phyloP scores from a whole-genome alignment of 2,888 invertebrate species.

The Eupithecia centaureata region DNA sequence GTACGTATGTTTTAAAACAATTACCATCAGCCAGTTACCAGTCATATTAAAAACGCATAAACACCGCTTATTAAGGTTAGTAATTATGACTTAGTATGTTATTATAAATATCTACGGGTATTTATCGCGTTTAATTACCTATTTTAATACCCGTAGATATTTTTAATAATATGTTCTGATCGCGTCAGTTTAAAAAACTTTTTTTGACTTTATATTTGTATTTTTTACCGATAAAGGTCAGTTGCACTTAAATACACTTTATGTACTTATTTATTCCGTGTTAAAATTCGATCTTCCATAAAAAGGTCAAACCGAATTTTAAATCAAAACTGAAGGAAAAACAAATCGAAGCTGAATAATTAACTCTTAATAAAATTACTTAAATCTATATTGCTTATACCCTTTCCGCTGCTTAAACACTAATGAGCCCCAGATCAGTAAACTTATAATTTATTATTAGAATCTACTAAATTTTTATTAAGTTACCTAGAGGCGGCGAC shows the following conservation, averaged over 20 bases:
- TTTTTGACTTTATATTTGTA: too few species aligned
- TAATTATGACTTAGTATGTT: too few species aligned
- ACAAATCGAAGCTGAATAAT: neutral
- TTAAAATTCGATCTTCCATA: neutral
- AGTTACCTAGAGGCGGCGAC: neutral
- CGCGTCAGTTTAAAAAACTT: too few species aligned
- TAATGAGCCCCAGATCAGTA: neutral
- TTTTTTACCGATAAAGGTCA: neutral
- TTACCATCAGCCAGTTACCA: neutral
- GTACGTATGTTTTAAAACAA: neutral
- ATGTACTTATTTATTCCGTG: neutral
- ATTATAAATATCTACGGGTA: too few species aligned
- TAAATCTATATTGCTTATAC: neutral
- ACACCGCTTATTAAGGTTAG: neutral
- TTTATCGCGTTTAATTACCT: too few species aligned
- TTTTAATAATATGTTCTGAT: too few species aligned
- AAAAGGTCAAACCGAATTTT: neutral
- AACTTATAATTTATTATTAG: neutral
- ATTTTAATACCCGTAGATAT: too few species aligned
- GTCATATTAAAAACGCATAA: neutral
- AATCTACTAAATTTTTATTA: neutral
- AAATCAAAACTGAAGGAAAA: neutral
- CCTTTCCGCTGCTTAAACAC: slow-evolving; percentile 1
- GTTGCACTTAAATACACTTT: neutral
- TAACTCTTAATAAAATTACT: neutral